Percentiles rank a stretch among this genome's conserved stretches.
Evolutionary conservation across 2,113 vertebrate species (phyloP).

Genomic region (Podiceps cristatus): DNA sequence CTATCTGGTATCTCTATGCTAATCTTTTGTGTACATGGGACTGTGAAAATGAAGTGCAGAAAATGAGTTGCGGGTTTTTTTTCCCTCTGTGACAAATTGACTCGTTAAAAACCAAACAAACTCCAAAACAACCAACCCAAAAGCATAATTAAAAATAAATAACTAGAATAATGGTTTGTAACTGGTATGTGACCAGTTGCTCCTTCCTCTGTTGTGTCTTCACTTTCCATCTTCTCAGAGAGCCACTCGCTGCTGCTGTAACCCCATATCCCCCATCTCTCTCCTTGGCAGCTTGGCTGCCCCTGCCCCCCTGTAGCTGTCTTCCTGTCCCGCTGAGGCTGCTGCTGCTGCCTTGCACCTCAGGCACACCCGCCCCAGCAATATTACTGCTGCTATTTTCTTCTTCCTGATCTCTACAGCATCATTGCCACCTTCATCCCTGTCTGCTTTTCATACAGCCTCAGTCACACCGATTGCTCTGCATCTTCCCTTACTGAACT

Average conservation of each 20-base stretch:
- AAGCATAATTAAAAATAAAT: neutral
- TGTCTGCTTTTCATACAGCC: neutral
- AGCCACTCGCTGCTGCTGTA: neutral
- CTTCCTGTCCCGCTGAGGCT: neutral
- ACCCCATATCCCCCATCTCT: neutral
- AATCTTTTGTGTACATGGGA: constrained; percentile 1
- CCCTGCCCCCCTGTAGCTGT: neutral
- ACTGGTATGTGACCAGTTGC: neutral
- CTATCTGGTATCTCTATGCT: constrained; percentile 28
- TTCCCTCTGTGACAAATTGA: neutral
- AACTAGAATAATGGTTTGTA: neutral
- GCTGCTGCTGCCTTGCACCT: neutral
- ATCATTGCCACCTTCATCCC: neutral
- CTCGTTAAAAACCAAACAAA: neutral
- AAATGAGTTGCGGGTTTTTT: neutral
- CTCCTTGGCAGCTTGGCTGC: neutral
- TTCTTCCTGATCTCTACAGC: neutral
- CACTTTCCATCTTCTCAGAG: neutral
- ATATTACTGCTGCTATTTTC: neutral
- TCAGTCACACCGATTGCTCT: neutral
- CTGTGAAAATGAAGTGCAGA: constrained; percentile 58
- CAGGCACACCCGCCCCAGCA: neutral
- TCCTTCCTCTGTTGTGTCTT: neutral
- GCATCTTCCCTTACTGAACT: neutral
- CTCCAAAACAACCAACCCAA: neutral